Conservation (phyloP, 2,888 invertebrate genomes). For the Byasa hedistus region DNA sequence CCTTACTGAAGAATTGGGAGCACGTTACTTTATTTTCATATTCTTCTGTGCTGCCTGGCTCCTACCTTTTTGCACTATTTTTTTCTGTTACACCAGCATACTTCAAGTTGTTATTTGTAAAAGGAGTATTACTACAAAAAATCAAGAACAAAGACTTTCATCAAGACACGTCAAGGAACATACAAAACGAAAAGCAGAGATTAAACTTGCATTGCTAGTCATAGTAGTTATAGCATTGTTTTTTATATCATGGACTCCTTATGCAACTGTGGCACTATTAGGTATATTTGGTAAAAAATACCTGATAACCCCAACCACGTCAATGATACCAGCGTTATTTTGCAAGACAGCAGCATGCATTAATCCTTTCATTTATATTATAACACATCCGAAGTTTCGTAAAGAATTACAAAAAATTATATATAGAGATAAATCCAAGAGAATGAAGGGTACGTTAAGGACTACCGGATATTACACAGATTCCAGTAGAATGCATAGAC, state of each 20-base stretch:
- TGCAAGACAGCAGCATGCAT: slow-evolving; percentile 90
- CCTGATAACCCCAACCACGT: slow-evolving; percentile 83
- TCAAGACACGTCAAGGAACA: slow-evolving; percentile 80
- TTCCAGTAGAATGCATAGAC: slow-evolving; percentile 52
- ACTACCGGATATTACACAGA: slow-evolving; percentile 61
- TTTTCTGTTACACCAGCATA: slow-evolving; percentile 86
- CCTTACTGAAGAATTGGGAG: slow-evolving; percentile 81
- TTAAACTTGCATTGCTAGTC: slow-evolving; percentile 84
- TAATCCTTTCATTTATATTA: slow-evolving; percentile 89
- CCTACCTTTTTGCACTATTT: slow-evolving; percentile 84
- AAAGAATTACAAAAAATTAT: slow-evolving; percentile 78
- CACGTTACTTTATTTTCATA: slow-evolving; percentile 84
- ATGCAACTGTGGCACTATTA: slow-evolving; percentile 86
- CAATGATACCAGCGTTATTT: slow-evolving; percentile 89
- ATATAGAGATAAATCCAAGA: slow-evolving; percentile 60
- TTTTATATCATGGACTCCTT: slow-evolving; percentile 91
- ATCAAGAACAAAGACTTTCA: slow-evolving; percentile 72
- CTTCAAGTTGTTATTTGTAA: slow-evolving; percentile 81
- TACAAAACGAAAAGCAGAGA: slow-evolving; percentile 84
- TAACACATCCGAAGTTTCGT: slow-evolving; percentile 88
- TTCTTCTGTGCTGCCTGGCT: slow-evolving; percentile 89
- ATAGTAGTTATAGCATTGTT: slow-evolving; percentile 86
- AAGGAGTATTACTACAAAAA: slow-evolving; percentile 66
- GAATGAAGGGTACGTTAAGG: slow-evolving; percentile 62
- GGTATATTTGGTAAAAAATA: slow-evolving; percentile 84